phyloP scores from a whole-genome alignment of 2,797 vertebrate species.

The Erethizon dorsatum region DNA sequence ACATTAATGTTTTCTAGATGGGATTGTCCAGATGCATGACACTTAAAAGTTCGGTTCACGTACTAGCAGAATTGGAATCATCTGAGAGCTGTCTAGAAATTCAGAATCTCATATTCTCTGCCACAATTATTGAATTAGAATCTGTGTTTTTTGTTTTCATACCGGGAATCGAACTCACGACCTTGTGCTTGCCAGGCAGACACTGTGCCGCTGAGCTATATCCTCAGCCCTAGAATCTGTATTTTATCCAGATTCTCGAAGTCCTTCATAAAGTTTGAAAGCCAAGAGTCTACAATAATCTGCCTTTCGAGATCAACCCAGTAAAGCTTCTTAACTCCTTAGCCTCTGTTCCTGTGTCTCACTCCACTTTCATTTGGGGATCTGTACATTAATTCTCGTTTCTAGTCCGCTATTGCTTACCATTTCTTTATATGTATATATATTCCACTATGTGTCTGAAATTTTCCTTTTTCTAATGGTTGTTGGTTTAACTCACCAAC shows the following conservation, averaged over 20 bases:
- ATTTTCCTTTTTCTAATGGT: slow-evolving; percentile 35
- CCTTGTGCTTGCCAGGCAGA: too few relatives aligned
- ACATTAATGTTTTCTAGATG: slow-evolving; percentile 28
- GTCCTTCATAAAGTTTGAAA: slow-evolving; percentile 46
- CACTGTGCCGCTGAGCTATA: too few relatives aligned
- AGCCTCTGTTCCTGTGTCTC: not conserved
- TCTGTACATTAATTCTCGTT: not conserved
- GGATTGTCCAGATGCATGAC: not conserved
- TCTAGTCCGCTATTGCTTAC: not conserved
- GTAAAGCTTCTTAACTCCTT: not conserved
- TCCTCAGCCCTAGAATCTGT: not conserved
- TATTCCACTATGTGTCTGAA: not conserved
- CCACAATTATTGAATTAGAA: not conserved
- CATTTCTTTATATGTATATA: slow-evolving; percentile 1
- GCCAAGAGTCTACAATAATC: not conserved
- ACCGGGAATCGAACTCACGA: too few relatives aligned
- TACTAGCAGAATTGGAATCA: not conserved
- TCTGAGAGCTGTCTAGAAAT: slow-evolving; percentile 3
- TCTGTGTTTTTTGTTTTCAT: slow-evolving; percentile 1
- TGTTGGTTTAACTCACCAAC: slow-evolving; percentile 5
- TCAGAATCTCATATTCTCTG: slow-evolving; percentile 22
- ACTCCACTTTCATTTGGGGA: slow-evolving; percentile 1
- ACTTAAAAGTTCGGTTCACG: not conserved
- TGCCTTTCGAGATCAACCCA: not conserved
- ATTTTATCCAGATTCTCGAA: slow-evolving; percentile 47